Base-by-base conservation (phyloP, 2,888 invertebrate genomes). In the Zygogramma bicolorata region DNA sequence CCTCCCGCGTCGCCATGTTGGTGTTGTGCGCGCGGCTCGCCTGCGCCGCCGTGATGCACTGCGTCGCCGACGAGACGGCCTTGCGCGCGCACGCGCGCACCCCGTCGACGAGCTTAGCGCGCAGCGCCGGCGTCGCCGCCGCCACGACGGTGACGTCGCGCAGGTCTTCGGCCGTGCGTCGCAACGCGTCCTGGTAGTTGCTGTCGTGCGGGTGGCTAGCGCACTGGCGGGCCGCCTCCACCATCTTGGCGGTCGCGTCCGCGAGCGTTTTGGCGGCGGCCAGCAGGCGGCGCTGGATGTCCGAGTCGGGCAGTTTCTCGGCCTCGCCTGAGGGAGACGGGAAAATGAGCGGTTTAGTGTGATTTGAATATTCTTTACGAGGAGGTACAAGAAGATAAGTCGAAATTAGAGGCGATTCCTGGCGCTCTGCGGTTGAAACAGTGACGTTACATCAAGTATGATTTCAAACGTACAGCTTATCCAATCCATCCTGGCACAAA, bases 191-290 rank as follows among this genome's bases (percentile, higher is more conserved):
- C 85, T 97, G 97, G 84, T 94, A 94, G 71, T 70, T 73, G 0
- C 93, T 90, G 81, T 97, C 96, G 20, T 96, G 92, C 0, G 93
- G 93, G 82, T 93, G 91, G 25, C 94, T 93, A 0, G 97, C 97
- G 86, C 98, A 98, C 65, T 95, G 94, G 70, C 98, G 90, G 0
- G 98, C 98, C 0, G 98, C 97, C 86, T 99, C 98, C 18, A 81
- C 98, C 94, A 99, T 95, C 79, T 95, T 91, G 0, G 98, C 96
- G 0, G 99, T 99, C 0, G 99, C 99, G 86, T 99, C 98, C 0
- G 99, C 99, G 57, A 96, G 85, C 69, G 95, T 91, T 85, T 98
- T 98, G 15, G 99, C 99, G 0, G 99, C 99, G 0, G 97, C 97
- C 58, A 99, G 87, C 65, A 99, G 88, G 70, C 95, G 92, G 76